Conservation (phyloP, 2,113 vertebrate species). For the Grallaria varia region DNA sequence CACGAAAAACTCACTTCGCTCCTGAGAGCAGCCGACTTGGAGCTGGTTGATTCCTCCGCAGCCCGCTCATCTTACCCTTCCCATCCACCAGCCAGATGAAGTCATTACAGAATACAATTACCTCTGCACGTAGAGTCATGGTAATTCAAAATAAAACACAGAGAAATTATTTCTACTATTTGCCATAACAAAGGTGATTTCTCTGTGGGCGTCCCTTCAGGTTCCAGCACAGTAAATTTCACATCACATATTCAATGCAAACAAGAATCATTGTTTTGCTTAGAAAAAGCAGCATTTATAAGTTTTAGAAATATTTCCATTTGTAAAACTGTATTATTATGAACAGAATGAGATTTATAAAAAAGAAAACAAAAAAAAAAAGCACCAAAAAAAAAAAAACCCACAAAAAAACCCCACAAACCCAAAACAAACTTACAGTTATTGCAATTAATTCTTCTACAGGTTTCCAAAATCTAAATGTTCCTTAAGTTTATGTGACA, state of each 20-base stretch:
- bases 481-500: neutral
- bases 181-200: constrained; percentile 14
- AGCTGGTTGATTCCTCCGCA: neutral
- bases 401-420: neutral
- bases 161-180: constrained; percentile 30
- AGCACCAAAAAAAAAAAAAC: neutral
- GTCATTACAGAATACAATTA: constrained; percentile 20
- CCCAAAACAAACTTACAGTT: neutral
- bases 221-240: constrained; percentile 44
- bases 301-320: constrained; percentile 1
- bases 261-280: neutral
- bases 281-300: neutral
- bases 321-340: neutral
- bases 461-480: neutral
- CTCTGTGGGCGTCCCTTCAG: neutral
- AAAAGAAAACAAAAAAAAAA: neutral
- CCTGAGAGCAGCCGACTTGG: fast-evolving
- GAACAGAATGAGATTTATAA: neutral
- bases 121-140: constrained; percentile 24
- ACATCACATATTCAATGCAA: neutral
- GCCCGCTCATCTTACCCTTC: neutral
- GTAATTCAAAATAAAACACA: constrained; percentile 25
- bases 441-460: neutral
- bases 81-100: neutral
- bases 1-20: neutral